Evolutionary conservation across 2,888 invertebrate species (phyloP), one percentile per base, ranked within the genome.

Genomic region (Drosophila paranaensis): DNA sequence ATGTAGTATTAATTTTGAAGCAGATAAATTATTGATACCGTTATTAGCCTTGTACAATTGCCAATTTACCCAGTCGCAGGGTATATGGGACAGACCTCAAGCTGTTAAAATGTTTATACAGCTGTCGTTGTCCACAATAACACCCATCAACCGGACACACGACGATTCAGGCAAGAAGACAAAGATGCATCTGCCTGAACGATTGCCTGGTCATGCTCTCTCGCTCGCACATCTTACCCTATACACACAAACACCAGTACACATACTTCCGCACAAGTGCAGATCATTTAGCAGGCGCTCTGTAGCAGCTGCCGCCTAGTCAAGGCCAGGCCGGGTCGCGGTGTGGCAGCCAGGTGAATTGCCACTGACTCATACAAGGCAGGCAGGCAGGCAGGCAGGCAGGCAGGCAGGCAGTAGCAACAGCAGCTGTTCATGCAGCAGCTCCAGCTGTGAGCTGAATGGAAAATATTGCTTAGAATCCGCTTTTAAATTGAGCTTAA

Each of bases 31-130:
- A 20, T 20, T 20, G 20, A 20, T n/a, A n/a, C 2, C 33, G 33
- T 9, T 25, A 33, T 16, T 14, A 33, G 20, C n/a, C 30, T 39
- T 45, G 46, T 10, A 40, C 68, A 56, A 40, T 30, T 25, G 51
- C 10, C n/a, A 13, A 11, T 40, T 42, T 53, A 13, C 43, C 62
- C 56, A 30, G 2, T 5, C n/a, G 14, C 25, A 66, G 72, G 39
- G 60, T 55, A 68, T 53, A 1, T 9, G 37, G 64, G 37, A 56
- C 74, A 85, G 61, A 67, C 50, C 66, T 65, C 61, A 90, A 87
- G 90, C 87, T 88, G 89, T 74, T 79, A 40, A 78, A 90, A 90
- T 89, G 74, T 89, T 90, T 90, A 64, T 79, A 79, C 89, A 89
- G 90, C 88, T 89, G 89, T 86, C 71, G 68, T 75, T 65, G 65